These are phyloP conservation scores for Oxyura jamaicensis DNA, from an alignment of 2,113 vertebrate genomes.

Conservation along the genomic window DNA sequence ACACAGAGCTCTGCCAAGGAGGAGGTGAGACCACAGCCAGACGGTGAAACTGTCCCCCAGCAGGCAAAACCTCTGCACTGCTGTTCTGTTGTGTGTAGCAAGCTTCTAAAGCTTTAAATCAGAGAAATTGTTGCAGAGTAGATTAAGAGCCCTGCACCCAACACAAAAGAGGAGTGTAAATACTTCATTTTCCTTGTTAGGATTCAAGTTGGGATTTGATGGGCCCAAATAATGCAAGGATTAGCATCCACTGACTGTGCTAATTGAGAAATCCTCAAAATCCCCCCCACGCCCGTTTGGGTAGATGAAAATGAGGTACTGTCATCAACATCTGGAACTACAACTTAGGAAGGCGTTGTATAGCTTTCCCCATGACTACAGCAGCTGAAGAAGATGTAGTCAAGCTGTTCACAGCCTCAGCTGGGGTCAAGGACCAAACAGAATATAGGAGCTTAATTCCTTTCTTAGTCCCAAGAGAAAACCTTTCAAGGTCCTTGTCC, in stretches of 20 bases:
- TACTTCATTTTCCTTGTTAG: background rate
- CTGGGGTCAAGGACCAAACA: background rate
- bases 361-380: background rate
- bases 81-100: accelerated
- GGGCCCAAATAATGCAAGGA: background rate
- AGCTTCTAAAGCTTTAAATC: background rate
- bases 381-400: background rate
- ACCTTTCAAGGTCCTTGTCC: accelerated
- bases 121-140: background rate
- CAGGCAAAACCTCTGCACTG: background rate
- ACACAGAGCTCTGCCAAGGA: background rate
- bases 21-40: background rate
- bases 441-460: background rate
- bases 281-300: background rate
- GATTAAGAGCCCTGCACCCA: background rate
- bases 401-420: background rate
- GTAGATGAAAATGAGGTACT: background rate
- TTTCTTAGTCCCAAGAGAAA: background rate
- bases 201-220: background rate
- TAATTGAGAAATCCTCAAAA: background rate
- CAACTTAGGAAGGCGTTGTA: background rate
- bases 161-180: background rate
- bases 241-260: background rate
- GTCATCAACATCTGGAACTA: background rate
- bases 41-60: background rate